Conservation (phyloP, 1,140 invertebrate species). For the Spodoptera litura region DNA sequence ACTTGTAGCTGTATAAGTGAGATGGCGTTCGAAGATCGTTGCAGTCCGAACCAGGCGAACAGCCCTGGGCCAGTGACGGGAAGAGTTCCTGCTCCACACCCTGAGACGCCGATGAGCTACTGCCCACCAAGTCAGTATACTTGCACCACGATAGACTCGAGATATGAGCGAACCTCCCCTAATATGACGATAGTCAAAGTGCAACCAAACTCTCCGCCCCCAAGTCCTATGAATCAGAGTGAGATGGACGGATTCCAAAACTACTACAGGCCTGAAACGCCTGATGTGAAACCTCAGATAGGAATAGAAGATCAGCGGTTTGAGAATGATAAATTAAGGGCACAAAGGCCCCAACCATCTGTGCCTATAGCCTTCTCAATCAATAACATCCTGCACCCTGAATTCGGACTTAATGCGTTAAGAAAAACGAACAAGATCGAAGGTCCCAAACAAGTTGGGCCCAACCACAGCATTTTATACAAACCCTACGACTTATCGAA, state of each 20-base stretch:
- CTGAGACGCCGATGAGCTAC: constrained; percentile 58
- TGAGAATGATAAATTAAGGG: constrained; percentile 62
- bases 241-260: constrained; percentile 70
- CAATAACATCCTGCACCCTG: constrained; percentile 80
- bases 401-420: constrained; percentile 81
- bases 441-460: constrained; percentile 78
- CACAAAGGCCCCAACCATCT: constrained; percentile 62
- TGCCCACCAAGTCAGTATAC: constrained; percentile 75
- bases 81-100: constrained; percentile 75
- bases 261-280: constrained; percentile 76
- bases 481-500: constrained; percentile 83
- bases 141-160: constrained; percentile 76
- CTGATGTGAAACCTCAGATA: constrained; percentile 75
- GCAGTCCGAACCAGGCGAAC: constrained; percentile 87
- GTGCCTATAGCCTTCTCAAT: constrained; percentile 79
- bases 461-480: constrained; percentile 80
- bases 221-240: constrained; percentile 68
- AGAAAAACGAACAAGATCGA: constrained; percentile 80
- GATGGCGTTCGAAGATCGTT: constrained; percentile 88
- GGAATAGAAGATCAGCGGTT: constrained; percentile 61
- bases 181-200: constrained; percentile 76
- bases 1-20: constrained; percentile 28
- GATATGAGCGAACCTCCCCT: constrained; percentile 65
- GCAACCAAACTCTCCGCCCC: constrained; percentile 74
- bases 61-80: constrained; percentile 80